Evolutionary conservation across 2,113 vertebrate species (phyloP), one percentile per base, ranked within the genome.

Genomic region (Hippoglossus stenolepis): DNA sequence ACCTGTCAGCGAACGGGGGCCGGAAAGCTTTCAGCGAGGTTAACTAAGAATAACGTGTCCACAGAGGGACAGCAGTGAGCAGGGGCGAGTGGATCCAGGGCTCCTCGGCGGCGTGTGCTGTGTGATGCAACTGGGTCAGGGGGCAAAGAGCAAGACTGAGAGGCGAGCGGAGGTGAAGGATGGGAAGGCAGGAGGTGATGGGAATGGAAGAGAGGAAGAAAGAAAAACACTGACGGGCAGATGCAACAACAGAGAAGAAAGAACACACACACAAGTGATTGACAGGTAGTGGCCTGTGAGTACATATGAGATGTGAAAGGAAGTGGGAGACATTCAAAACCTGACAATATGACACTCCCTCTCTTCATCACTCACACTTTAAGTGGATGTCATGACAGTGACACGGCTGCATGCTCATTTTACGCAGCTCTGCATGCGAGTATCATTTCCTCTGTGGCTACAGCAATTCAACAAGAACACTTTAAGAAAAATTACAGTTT

Each of bases 1-100:
- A 80, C 65, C 87, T 89, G 88, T 89, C 88, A 90, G 84, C 59
- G 18, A 3, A 6, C 3, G 57, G 69, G 54, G 2, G 0, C 1
- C 1, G 21, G 28, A 70, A 28, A 61, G 70, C 70, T 82, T 75
- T 63, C 5, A 1, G 53, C 70, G 43, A 82, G 76, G 73, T 86
- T 85, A 85, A 86, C 70, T 58, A 65, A 78, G 62, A 87, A 80
- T 73, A 89, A 73, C 66, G 17, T 31, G 31, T 31, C 6, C 31
- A 31, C 31, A 31, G 31, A 31, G 31, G 31, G 31, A 31, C 31
- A 31, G 31, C 31, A 31, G 31, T 31, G 31, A 31, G 31, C 31
- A 31, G 31, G 31, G 31, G 31, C 8, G 31, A 31, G 31, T 20
- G 51, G 18, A 17, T 17, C 47, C 17, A 6, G 47, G 47, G 47